Evolutionary conservation across 2,113 vertebrate species (phyloP).

Genomic region (Tauraco erythrolophus): DNA sequence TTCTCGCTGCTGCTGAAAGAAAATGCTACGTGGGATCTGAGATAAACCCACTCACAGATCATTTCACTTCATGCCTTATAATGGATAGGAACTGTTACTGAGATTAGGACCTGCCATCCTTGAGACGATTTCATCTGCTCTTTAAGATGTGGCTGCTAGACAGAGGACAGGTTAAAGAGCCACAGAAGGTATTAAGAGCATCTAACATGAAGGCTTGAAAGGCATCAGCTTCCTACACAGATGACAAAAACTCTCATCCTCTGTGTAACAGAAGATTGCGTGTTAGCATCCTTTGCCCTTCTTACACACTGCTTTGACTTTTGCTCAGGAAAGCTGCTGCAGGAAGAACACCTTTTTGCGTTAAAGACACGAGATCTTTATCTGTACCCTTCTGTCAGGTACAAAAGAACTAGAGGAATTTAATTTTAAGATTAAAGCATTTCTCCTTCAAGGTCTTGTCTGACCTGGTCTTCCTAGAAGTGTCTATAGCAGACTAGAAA

Average conservation of each 20-base stretch:
- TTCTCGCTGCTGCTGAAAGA: constrained; percentile 34
- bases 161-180: constrained; percentile 34
- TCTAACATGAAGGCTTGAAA: constrained; percentile 9
- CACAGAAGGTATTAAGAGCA: constrained; percentile 12
- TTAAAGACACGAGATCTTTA: background rate
- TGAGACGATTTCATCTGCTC: background rate
- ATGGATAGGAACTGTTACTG: constrained; percentile 34
- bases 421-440: background rate
- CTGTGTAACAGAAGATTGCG: background rate
- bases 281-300: background rate
- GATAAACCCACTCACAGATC: constrained; percentile 61
- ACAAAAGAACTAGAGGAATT: background rate
- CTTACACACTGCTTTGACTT: background rate
- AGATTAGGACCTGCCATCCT: constrained; percentile 47
- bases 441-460: background rate
- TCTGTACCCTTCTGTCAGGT: background rate
- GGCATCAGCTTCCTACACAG: background rate
- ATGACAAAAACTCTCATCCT: background rate
- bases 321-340: background rate
- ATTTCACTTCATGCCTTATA: constrained; percentile 30
- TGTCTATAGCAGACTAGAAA: background rate
- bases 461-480: background rate
- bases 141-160: constrained; percentile 34
- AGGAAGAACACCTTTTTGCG: background rate
- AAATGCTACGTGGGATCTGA: constrained; percentile 52